Base-by-base conservation (phyloP, 2,797 vertebrate species). In the Meriones psammophilus region DNA sequence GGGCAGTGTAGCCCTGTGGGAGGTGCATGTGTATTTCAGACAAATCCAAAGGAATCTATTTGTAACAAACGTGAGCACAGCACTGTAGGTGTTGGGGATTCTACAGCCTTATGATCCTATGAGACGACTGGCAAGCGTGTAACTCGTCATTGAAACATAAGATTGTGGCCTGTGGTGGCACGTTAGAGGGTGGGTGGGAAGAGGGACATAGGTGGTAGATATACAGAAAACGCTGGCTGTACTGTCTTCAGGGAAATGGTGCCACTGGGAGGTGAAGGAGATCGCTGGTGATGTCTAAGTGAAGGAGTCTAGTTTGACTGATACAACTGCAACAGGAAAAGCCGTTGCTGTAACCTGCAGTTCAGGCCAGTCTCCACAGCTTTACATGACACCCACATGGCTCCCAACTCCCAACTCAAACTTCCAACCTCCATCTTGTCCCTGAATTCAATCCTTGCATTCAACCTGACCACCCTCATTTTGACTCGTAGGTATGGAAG, bases 191-290 rank as follows among this genome's bases (percentile, higher is more conserved):
- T 60, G 42, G 58, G 3, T 54, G 42, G 58, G 58, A 28, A 84
- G 42, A 39, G 1, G 33, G 56, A 62, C 73, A 64, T 22, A 2
- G 42, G 17, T 84, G 13, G 26, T 39, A 33, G 24, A 50, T 10
- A 74, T 15, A 14, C 8, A 26, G 10, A 80, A 68, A 46, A 18
- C 66, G 50, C 64, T 3, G 46, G 5, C 10, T 71, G 22, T 10
- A n/a, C n/a, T 92, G 60, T 80, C 79, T 92, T 93, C 28, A 3
- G 30, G 76, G 17, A 5, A 42, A 26, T 36, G 60, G 42, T 22
- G 7, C 17, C 8, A 0, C 12, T 8, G 3, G 0, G 14, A 18
- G 28, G 0, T 0, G 18, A 92, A 68, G 28, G 58, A 79, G n/a
- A 17, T 20, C 6, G 0, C 13, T 15, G 83, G 58, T 1, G 2